A percentile compares a stretch with the other conserved stretches of the same genome.
Evolutionary conservation across 2,797 vertebrate species (phyloP).

Genomic region (Todus mexicanus): DNA sequence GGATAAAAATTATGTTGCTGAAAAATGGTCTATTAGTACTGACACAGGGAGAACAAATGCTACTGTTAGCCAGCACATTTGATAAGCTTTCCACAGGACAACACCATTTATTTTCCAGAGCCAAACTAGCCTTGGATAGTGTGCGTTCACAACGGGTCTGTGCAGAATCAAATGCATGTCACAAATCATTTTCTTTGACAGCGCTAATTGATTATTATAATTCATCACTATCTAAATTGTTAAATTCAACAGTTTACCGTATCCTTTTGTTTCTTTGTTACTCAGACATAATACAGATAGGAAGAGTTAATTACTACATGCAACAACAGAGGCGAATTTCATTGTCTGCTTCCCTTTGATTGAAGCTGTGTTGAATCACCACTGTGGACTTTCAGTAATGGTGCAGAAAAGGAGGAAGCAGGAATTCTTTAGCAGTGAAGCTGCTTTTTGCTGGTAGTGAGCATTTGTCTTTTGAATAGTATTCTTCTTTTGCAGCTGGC

Average conservation of each 20-base stretch:
- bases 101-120: constrained; percentile 17
- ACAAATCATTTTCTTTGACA: constrained; percentile 42
- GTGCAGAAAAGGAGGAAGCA: not conserved
- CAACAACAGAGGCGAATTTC: not conserved
- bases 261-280: constrained; percentile 41
- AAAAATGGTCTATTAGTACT: constrained; percentile 53
- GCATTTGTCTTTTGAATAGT: not conserved
- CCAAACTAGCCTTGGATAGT: not conserved
- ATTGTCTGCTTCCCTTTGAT: constrained; percentile 12
- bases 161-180: not conserved
- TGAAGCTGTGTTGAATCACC: not conserved
- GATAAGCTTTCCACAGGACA: constrained; percentile 27
- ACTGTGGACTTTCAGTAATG: not conserved
- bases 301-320: constrained; percentile 67
- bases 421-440: not conserved
- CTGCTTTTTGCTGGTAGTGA: not conserved
- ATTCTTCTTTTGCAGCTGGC: not conserved
- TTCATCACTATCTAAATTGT: constrained; percentile 50
- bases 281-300: constrained; percentile 12
- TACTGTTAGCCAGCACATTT: not conserved
- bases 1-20: constrained; percentile 54
- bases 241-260: constrained; percentile 22
- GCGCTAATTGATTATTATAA: constrained; percentile 53
- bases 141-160: not conserved
- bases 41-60: constrained; percentile 43